Conservation (phyloP, 2,888 invertebrate species). For the Rhagium mordax region DNA sequence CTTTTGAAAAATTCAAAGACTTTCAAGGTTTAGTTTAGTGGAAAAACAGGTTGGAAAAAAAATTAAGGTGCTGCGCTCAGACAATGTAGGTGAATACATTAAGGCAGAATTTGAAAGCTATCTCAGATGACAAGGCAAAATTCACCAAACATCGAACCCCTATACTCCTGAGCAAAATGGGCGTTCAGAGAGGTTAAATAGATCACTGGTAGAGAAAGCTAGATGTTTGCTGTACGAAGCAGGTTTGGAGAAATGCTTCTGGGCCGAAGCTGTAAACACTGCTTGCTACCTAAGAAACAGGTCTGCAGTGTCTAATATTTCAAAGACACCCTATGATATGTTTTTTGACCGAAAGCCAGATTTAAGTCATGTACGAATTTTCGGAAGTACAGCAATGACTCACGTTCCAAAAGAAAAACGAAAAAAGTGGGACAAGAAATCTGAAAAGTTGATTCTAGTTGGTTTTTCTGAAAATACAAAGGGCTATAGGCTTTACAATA, state of each 20-base stretch:
- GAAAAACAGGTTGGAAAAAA: background rate
- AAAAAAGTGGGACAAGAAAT: slow-evolving; percentile 34
- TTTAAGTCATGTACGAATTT: slow-evolving; percentile 35
- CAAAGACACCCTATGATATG: slow-evolving; percentile 6
- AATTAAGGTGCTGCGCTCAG: background rate
- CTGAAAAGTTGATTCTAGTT: slow-evolving; percentile 33
- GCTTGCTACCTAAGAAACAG: slow-evolving; percentile 47
- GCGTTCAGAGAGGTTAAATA: slow-evolving; percentile 50
- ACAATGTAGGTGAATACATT: slow-evolving; percentile 33
- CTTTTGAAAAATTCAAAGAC: slow-evolving; percentile 48
- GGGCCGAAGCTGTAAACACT: slow-evolving; percentile 50
- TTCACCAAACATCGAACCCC: slow-evolving; percentile 53
- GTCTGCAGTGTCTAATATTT: slow-evolving; percentile 8
- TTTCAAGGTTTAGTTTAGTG: slow-evolving; percentile 51
- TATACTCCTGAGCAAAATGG: slow-evolving; percentile 60
- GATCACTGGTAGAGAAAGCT: slow-evolving; percentile 54
- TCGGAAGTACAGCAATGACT: slow-evolving; percentile 29
- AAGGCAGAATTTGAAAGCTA: slow-evolving; percentile 47
- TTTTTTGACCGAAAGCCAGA: too few relatives aligned
- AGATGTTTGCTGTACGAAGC: slow-evolving; percentile 48
- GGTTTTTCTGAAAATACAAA: slow-evolving; percentile 35
- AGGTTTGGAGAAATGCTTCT: slow-evolving; percentile 44
- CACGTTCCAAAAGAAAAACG: slow-evolving; percentile 33
- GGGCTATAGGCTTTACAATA: slow-evolving; percentile 18
- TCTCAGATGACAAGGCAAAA: slow-evolving; percentile 55